phyloP scores from a whole-genome alignment of 1,140 invertebrate species.

The Neuroterus valhalla region DNA sequence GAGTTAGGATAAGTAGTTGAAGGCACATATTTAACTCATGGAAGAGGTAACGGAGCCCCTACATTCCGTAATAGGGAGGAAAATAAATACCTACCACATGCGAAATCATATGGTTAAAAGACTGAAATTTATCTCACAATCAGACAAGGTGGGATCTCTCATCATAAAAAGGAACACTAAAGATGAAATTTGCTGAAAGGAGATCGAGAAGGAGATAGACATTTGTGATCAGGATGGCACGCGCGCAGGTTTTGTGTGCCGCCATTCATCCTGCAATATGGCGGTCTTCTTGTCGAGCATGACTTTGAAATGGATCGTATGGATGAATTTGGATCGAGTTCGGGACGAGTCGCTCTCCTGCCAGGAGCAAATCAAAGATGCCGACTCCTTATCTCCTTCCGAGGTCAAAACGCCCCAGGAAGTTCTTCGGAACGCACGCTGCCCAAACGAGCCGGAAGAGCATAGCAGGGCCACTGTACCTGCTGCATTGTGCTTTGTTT shows the following conservation, averaged over 20 bases:
- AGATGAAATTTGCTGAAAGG: background rate
- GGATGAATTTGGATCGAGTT: constrained; percentile 57
- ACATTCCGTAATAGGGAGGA: too few species aligned
- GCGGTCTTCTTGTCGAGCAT: constrained; percentile 51
- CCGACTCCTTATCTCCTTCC: constrained; percentile 68
- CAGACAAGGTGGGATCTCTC: too few species aligned
- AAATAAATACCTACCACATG: too few species aligned
- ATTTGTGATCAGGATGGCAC: background rate
- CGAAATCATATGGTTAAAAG: too few species aligned
- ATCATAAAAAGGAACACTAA: too few species aligned
- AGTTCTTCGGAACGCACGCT: constrained; percentile 56
- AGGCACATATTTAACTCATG: too few species aligned
- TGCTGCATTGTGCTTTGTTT: constrained; percentile 20
- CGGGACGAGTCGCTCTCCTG: constrained; percentile 57
- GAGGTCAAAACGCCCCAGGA: constrained; percentile 67
- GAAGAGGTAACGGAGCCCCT: too few species aligned
- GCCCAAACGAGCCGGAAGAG: constrained; percentile 11
- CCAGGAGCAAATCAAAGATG: constrained; percentile 65
- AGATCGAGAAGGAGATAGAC: too few species aligned
- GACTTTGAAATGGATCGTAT: constrained; percentile 55
- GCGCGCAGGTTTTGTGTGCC: background rate
- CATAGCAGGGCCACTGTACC: constrained; percentile 18
- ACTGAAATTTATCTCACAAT: too few species aligned
- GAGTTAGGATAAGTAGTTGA: too few species aligned
- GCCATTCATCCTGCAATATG: background rate